Evolutionary conservation across 1,140 invertebrate genomes (phyloP), one percentile per base, ranked within the genome.

Genomic region (Ceratosolen fusciceps): DNA sequence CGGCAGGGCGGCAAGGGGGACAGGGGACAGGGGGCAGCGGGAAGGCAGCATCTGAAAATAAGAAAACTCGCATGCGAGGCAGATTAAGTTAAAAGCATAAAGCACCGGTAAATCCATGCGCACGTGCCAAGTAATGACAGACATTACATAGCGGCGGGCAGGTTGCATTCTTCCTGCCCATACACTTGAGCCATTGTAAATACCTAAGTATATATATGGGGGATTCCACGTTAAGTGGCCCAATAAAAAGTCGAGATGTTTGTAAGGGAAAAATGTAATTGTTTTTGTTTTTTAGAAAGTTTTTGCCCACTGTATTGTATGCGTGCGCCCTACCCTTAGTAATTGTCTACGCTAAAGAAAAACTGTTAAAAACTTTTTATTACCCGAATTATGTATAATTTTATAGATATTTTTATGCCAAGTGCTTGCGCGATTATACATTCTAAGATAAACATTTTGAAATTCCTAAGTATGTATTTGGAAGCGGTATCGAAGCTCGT

Each of bases 121-220:
- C 75, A 72, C 68, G 76, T 78, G 76, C 76, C 76, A 78, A 60
- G 76, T 78, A 78, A 78, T 78, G 76, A 60, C 76, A 78, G 76
- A 52, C 68, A 78, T 78, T 78, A 72, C 68, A 52, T 49, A 62
- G 54, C 54, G 24, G 75, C 68, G 21, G 34, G 49, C 31, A 43
- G 49, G 65, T 68, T 58, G 37, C 75, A 58, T 76, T 68, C 62
- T 76, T 54, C 9, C 56, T 60, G 16, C 29, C 62, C 14, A 21
- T 74, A 62, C 56, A 29, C 34, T 29, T 47, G 49, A 49, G 1
- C 29, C 31, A 54, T 77, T 43, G n/a, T 52, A 65, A 43, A 65
- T 75, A 65, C 29, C 24, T 67, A 52, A 21, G 60, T 65, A n/a
- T 65, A 60, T 65, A 47, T 31, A 62, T 7, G 19, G 43, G 49